These are phyloP conservation scores for Rhipidura dahli DNA, from an alignment of 2,113 vertebrate genomes.

Conservation along the genomic window DNA sequence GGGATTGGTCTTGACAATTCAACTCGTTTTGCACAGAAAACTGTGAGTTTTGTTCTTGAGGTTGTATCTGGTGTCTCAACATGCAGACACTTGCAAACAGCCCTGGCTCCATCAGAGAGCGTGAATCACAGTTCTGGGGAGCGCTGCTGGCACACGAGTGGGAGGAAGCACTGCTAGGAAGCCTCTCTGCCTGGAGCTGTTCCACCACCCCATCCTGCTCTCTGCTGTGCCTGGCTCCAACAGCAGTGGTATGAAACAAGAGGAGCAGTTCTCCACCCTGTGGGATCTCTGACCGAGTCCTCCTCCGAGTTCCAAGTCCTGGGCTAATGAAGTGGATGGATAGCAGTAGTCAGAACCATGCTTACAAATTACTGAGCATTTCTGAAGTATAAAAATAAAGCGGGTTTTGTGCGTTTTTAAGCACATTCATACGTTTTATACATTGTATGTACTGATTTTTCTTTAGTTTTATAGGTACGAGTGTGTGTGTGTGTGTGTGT, in stretches of 20 bases:
- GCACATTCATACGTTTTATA: conserved; percentile 77
- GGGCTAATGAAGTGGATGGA: background rate
- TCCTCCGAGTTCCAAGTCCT: background rate
- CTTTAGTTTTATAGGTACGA: conserved; percentile 60
- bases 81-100: background rate
- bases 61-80: background rate
- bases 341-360: conserved; percentile 30
- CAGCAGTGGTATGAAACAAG: background rate
- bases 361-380: conserved; percentile 23
- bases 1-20: conserved; percentile 51
- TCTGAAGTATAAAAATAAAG: conserved; percentile 69
- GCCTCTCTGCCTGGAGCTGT: background rate
- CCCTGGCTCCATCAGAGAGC: background rate
- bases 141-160: background rate
- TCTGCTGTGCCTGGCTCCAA: background rate
- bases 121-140: background rate
- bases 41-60: background rate
- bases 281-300: background rate
- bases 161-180: background rate
- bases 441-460: conserved; percentile 68
- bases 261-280: background rate
- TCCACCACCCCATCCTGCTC: background rate
- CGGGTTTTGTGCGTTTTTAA: conserved; percentile 77
- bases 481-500: conserved; percentile 26
- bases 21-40: conserved; percentile 13